Base-by-base conservation (phyloP, 2,888 invertebrate species). In the Hypena proboscidalis region DNA sequence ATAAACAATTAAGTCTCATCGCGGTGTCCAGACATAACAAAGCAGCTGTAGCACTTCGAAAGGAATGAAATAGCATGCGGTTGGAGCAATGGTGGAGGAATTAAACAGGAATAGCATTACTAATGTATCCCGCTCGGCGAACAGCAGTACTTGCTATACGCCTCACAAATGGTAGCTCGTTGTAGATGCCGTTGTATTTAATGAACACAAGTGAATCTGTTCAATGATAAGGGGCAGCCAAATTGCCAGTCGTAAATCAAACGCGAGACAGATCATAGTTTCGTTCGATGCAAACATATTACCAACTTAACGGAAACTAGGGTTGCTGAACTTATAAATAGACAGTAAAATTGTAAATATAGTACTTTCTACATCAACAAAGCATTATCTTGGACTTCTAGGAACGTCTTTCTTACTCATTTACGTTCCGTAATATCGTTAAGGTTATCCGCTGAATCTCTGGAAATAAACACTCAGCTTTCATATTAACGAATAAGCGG, bases 1-100 rank as follows among this genome's bases (percentile, higher is more conserved):
- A 80, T 80, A 83, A 80, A 83, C 78, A 82, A 78, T 77, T 67
- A 74, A 77, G 66, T 70, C 70, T 74, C 72, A 78, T 77, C 72
- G 72, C 55, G 57, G 60, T 64, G 47, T 46, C 58, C 63, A 66
- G 67, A 64, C 56, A 58, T 55, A 58, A 60, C 55, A 62, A 55
- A 58, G 67, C 69, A 67, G 70, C 55, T 71, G 71, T 59, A 67
- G 43, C 54, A 73, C 72, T 76, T 77, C 70, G 74, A 71, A 71
- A 68, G 65, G 52, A 69, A 67, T 61, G 61, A 58, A 70, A 62
- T 48, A 61, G 58, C 44, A 58, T 59, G 55, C 56, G 49, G 47
- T 51, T 51, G 47, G 58, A 60, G 51, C 48, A 61, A 50, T 55
- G 58, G 56, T 45, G 21, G 11, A 45, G 42, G 15, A 58, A 58